A percentile compares a stretch with the other conserved stretches of the same genome.
Evolutionary conservation across 37 sponge, comb jelly and placozoan species (phyloP).

Genomic region (Mnemiopsis leidyi): DNA sequence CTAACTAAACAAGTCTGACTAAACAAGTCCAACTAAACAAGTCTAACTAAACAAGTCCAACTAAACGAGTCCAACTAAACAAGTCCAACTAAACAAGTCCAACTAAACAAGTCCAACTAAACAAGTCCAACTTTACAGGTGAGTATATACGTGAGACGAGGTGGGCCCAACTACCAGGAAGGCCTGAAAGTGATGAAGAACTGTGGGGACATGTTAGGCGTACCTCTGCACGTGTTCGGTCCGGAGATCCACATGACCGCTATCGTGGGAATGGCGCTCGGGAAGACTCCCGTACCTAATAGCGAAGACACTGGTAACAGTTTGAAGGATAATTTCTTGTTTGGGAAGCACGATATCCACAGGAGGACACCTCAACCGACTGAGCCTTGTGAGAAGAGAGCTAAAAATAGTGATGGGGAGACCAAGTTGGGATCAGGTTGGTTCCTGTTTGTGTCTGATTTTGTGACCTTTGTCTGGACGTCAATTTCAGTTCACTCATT

Average conservation of each 20-base stretch:
- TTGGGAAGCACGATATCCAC: not conserved
- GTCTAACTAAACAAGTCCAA: not conserved
- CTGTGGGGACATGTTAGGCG: slow-evolving; percentile 76
- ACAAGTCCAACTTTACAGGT: too few relatives aligned
- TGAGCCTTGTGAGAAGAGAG: not conserved
- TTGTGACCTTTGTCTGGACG: too few relatives aligned
- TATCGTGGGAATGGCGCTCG: slow-evolving; percentile 89
- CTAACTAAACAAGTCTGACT: not conserved
- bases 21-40: not conserved
- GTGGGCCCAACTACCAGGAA: slow-evolving; percentile 97
- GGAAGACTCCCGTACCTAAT: slow-evolving; percentile 60
- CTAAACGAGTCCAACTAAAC: too few relatives aligned
- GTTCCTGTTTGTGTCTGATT: too few relatives aligned
- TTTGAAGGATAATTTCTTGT: not conserved
- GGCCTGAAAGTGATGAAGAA: slow-evolving; percentile 88
- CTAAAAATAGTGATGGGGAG: not conserved
- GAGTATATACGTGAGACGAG: slow-evolving; percentile 84
- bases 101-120: too few relatives aligned
- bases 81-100: too few relatives aligned
- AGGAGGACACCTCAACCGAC: not conserved
- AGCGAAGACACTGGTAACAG: not conserved
- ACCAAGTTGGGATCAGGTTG: not conserved
- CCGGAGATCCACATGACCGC: slow-evolving; percentile 98
- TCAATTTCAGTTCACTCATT: too few relatives aligned
- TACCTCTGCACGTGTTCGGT: slow-evolving; percentile 89